A percentile compares a stretch with the other conserved stretches of the same genome.
Evolutionary conservation across 1,140 invertebrate species (phyloP).

Genomic region (Ceratitis capitata): DNA sequence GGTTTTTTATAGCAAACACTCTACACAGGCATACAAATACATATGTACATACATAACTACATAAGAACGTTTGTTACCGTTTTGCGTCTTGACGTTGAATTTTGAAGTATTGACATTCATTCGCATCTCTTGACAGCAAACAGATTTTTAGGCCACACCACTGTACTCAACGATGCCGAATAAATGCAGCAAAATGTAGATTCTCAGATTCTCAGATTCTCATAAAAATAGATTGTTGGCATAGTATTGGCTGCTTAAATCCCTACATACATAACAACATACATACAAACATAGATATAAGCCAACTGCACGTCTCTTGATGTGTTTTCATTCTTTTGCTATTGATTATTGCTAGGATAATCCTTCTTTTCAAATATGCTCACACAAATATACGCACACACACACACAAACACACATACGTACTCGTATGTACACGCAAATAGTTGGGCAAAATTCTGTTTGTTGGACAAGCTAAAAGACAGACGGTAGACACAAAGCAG

Average conservation of each 20-base stretch:
- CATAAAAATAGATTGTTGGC: not conserved
- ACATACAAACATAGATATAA: not conserved
- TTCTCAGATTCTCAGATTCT: not conserved
- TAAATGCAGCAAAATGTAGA: no score
- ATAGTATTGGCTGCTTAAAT: not conserved
- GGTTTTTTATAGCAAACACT: not conserved
- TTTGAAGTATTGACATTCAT: slow-evolving; percentile 12
- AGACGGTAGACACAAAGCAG: not conserved
- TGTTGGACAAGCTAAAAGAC: not conserved
- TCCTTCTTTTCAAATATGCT: slow-evolving; percentile 25
- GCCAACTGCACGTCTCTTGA: slow-evolving; percentile 28
- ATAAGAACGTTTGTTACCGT: not conserved
- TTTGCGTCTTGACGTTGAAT: slow-evolving; percentile 21
- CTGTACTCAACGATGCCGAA: not conserved
- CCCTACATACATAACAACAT: not conserved
- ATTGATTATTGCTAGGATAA: slow-evolving; percentile 36
- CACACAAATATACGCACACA: not conserved
- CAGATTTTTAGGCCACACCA: slow-evolving; percentile 33
- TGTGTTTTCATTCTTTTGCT: slow-evolving; percentile 7
- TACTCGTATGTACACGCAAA: no score
- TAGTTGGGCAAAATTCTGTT: no score
- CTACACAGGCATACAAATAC: not conserved
- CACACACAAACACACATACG: not conserved
- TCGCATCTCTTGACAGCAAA: slow-evolving; percentile 31
- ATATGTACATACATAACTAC: not conserved